These are phyloP conservation scores for Erannis defoliaria DNA, from an alignment of 2,888 invertebrate species.

Conservation along the genomic window DNA sequence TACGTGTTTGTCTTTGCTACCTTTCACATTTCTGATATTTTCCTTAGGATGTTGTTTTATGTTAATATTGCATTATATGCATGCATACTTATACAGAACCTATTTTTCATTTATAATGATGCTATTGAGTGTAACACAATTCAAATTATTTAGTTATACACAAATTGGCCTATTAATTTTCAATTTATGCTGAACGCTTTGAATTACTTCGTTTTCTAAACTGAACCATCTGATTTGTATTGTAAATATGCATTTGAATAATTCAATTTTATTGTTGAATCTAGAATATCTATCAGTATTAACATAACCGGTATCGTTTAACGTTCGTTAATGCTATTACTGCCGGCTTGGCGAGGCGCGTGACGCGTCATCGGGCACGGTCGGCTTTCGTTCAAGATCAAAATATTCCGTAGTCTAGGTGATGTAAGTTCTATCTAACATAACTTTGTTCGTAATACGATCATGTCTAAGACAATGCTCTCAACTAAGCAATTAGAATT, in stretches of 20 bases:
- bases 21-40: background rate
- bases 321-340: slow-evolving; percentile 44
- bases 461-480: too few species aligned
- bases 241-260: slow-evolving; percentile 32
- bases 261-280: slow-evolving; percentile 30
- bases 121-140: background rate
- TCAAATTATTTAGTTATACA: background rate
- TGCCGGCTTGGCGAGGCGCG: slow-evolving; percentile 43
- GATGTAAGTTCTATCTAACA: background rate
- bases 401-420: too few species aligned
- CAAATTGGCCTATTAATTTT: slow-evolving; percentile 8
- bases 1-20: background rate
- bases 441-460: too few species aligned
- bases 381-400: slow-evolving; percentile 5
- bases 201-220: slow-evolving; percentile 16
- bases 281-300: slow-evolving; percentile 41
- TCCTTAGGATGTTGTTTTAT: background rate
- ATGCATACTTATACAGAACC: background rate
- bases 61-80: too few species aligned
- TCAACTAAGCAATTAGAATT: background rate
- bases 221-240: slow-evolving; percentile 26
- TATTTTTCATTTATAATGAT: background rate
- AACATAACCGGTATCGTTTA: slow-evolving; percentile 51
- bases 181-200: slow-evolving; percentile 5
- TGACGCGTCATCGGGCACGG: slow-evolving; percentile 43